Conservation (phyloP, 1,140 invertebrate species). For the Acromyrmex echinatior region DNA sequence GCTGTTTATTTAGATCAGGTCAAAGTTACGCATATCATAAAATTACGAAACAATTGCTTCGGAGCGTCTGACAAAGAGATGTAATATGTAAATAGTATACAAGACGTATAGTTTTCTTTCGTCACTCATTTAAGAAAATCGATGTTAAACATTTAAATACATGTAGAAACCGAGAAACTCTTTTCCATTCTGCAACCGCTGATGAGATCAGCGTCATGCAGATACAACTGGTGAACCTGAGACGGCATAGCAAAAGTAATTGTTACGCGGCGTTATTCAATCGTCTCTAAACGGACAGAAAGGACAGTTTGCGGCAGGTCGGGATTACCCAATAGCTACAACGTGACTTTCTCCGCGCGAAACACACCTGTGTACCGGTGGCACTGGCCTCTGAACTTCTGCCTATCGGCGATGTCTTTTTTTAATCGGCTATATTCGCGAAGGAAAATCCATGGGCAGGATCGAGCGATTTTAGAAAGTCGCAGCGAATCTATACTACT, state of each 20-base stretch:
- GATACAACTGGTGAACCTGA: background rate
- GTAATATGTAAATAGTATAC: background rate
- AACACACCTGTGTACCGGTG: background rate
- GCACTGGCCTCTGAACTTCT: slow-evolving; percentile 43
- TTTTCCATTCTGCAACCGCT: background rate
- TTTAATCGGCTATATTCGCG: background rate
- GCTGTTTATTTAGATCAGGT: slow-evolving; percentile 24
- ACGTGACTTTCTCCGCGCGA: slow-evolving; percentile 45
- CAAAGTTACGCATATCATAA: slow-evolving; percentile 4
- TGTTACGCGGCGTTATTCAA: slow-evolving; percentile 53
- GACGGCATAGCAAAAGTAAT: slow-evolving; percentile 32
- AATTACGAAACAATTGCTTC: background rate
- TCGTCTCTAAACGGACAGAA: slow-evolving; percentile 27
- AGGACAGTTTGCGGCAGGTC: slow-evolving; percentile 14
- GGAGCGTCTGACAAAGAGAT: background rate
- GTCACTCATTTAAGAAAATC: background rate
- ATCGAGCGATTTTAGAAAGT: slow-evolving; percentile 53
- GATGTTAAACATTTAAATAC: background rate
- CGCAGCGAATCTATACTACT: background rate
- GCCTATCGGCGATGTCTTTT: background rate
- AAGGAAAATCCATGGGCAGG: slow-evolving; percentile 33
- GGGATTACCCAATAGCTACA: slow-evolving; percentile 36
- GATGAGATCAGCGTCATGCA: background rate
- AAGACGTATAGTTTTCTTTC: background rate
- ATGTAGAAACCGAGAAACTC: background rate